phyloP scores from a whole-genome alignment of 2,113 vertebrate species.

The Rhinichthys klamathensis region DNA sequence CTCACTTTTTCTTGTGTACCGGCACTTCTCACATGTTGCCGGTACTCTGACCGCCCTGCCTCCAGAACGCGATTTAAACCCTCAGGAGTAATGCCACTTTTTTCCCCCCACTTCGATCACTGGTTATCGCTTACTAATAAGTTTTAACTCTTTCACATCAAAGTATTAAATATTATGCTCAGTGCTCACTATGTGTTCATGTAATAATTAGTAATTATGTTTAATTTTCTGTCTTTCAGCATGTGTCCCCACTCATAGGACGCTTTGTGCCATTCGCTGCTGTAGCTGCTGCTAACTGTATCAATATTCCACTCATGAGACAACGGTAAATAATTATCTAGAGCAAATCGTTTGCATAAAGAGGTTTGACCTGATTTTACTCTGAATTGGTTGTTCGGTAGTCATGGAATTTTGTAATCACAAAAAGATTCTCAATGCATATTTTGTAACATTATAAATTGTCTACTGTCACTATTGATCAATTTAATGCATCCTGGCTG shows the following conservation, averaged over 20 bases:
- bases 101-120: no score
- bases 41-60: no score
- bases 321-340: slow-evolving; percentile 82
- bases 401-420: neutral
- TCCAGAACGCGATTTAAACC: no score
- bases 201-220: slow-evolving; percentile 10
- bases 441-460: neutral
- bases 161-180: slow-evolving; percentile 12
- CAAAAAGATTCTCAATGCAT: neutral
- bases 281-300: slow-evolving; percentile 98
- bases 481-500: neutral
- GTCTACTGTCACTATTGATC: neutral
- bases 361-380: neutral
- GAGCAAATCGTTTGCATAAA: neutral
- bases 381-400: neutral
- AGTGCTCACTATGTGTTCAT: neutral
- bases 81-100: no score
- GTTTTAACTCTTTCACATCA: neutral
- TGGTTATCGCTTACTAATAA: no score
- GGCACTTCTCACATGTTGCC: no score
- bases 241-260: slow-evolving; percentile 90
- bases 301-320: slow-evolving; percentile 98
- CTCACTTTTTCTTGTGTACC: no score
- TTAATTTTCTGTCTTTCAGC: slow-evolving; percentile 72
- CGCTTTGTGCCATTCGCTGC: slow-evolving; percentile 98